phyloP scores from a whole-genome alignment of 92 coral and sea anemone species.

The Epizoanthus stellaris region DNA sequence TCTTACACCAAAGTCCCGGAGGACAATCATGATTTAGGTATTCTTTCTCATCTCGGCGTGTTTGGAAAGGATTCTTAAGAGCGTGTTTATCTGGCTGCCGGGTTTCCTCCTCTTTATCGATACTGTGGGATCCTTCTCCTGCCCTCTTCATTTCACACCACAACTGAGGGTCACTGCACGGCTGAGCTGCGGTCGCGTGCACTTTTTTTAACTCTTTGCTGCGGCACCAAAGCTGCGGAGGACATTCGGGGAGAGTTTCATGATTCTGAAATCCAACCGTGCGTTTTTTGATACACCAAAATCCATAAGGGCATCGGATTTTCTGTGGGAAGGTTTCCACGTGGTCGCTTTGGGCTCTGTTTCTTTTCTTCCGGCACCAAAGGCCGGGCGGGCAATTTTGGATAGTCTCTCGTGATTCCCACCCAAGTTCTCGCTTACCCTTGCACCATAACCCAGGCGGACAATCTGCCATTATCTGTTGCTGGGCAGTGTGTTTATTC shows the following conservation, averaged over 20 bases:
- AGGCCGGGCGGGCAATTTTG: conserved; percentile 84
- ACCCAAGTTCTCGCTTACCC: conserved; percentile 12
- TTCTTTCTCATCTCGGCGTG: neutral
- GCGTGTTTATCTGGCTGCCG: neutral
- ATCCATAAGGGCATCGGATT: conserved; percentile 16
- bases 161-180: too few relatives aligned
- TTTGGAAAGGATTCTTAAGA: neutral
- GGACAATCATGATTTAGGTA: neutral
- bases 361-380: conserved; percentile 79
- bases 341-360: neutral
- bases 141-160: too few relatives aligned
- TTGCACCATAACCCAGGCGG: conserved; percentile 36
- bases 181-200: neutral
- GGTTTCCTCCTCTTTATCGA: neutral
- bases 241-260: conserved; percentile 15
- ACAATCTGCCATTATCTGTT: neutral
- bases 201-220: neutral
- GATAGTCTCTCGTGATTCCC: neutral
- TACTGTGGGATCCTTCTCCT: neutral
- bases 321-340: conserved; percentile 7
- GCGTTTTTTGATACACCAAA: conserved; percentile 31
- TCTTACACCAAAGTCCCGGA: conserved; percentile 37
- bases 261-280: conserved; percentile 16
- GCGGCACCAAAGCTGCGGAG: conserved; percentile 32
- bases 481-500: neutral